These are phyloP conservation scores for Penaeus chinensis DNA, from an alignment of 1,140 invertebrate species.

Conservation along the genomic window DNA sequence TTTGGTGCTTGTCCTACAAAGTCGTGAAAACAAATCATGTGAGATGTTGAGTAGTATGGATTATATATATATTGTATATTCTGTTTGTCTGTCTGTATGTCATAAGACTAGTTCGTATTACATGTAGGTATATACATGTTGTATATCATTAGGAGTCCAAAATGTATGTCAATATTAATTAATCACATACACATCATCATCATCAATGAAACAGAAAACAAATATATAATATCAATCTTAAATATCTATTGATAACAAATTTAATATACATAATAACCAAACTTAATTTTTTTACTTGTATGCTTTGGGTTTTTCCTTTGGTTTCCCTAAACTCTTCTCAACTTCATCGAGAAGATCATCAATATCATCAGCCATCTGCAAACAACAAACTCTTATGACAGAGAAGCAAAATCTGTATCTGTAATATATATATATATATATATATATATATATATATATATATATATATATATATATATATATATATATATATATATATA, in stretches of 20 bases:
- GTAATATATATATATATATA: background rate
- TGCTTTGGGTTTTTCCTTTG: background rate
- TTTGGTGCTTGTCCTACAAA: slow-evolving; percentile 25
- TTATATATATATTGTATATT: too few relatives aligned
- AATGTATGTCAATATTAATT: background rate
- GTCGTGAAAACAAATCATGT: too few relatives aligned
- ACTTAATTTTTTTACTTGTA: background rate
- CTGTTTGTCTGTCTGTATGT: too few relatives aligned
- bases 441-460: slow-evolving; percentile 5
- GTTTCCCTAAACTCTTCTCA: slow-evolving; percentile 30
- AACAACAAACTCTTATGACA: background rate
- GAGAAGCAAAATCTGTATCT: background rate
- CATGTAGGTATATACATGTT: too few relatives aligned
- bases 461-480: background rate
- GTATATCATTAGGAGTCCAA: too few relatives aligned
- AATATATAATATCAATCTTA: background rate
- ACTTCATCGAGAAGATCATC: slow-evolving; percentile 52
- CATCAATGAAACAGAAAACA: background rate
- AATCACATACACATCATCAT: background rate
- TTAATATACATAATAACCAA: background rate
- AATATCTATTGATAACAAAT: background rate
- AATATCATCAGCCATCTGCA: slow-evolving; percentile 49
- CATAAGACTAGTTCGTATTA: too few relatives aligned
- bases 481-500: too few relatives aligned
- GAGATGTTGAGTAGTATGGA: too few relatives aligned